Base-by-base conservation (phyloP, 2,888 invertebrate species). In the Hydrotaea diabolus region DNA sequence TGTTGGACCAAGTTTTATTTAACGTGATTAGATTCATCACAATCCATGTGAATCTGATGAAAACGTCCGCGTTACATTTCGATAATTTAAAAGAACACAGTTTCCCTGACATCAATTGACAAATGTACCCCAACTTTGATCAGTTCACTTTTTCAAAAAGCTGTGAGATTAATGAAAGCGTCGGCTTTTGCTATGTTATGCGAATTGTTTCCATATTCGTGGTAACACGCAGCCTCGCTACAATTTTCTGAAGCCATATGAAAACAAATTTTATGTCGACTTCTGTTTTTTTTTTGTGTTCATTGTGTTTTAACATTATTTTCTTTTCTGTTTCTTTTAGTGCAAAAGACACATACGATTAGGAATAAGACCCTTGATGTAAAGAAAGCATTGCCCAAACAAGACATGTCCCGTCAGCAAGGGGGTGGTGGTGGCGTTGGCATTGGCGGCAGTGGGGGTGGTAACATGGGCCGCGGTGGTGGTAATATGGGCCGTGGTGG, bases 381-480 rank as follows among this genome's bases (percentile, higher is more conserved):
- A 0, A 98, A 98, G 91, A 98, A 98, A 92, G 98, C 98, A 0
- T 90, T 98, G 26, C 96, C 97, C 26, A 97, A 97, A 92, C 95
- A 96, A 57, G 97, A 97, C 90, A 97, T 97, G 95, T 95, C 95
- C 36, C 94, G 95, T 9, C 91, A 91, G 80, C 90, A 91, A 15
- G 91, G 93, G 0, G 93, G 93, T 2, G 93, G 94, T 0, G 93
- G 94, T 0, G 93, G 94, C 0, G 93, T 94, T 0, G 93, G 94
- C 9, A 93, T 93, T 1, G 92, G 93, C 0, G 92, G 93, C 0
- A 91, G 94, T 39, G 85, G 87, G 17, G 87, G 88, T 11, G 85
- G 87, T 36, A 85, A 86, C 75, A 85, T 86, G 80, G 92, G 93
- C 90, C 93, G 93, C 78, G 92, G 93, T 43, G 93, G 93, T 87